phyloP scores from a whole-genome alignment of 2,113 vertebrate genomes.

The Pachyramphus minor region DNA sequence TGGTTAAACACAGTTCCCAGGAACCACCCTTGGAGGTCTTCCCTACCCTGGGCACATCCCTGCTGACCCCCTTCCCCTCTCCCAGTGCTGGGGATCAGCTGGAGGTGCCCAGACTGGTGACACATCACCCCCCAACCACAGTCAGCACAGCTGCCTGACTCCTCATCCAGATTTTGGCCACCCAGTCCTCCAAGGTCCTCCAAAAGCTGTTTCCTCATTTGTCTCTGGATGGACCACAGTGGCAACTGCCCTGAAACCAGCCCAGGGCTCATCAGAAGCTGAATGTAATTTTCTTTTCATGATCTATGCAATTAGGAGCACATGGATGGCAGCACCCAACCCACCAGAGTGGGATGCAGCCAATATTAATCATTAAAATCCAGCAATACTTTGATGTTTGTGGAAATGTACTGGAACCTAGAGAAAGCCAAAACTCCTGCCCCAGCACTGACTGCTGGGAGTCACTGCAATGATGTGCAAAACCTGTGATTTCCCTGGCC shows the following conservation, averaged over 20 bases:
- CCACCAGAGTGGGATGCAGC: not conserved
- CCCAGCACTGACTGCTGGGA: not conserved
- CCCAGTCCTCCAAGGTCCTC: fast-evolving
- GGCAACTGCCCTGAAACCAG: not conserved
- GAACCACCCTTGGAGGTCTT: not conserved
- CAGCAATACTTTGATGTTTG: not conserved
- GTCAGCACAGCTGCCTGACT: fast-evolving
- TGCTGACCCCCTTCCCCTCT: not conserved
- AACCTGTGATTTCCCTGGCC: not conserved
- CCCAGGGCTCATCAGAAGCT: not conserved
- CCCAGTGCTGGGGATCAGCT: not conserved
- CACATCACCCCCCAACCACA: fast-evolving
- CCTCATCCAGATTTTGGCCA: not conserved
- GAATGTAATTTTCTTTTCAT: not conserved
- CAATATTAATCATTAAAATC: not conserved
- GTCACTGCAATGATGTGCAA: not conserved
- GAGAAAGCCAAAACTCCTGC: not conserved
- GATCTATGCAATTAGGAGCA: not conserved
- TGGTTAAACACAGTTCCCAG: fast-evolving
- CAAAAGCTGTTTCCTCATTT: not conserved
- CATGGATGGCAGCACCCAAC: not conserved
- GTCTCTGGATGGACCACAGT: fast-evolving
- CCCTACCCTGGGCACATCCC: fast-evolving
- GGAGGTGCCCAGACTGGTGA: fast-evolving
- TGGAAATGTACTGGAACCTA: not conserved